Percentiles rank a stretch among this genome's conserved stretches.
Conservation (phyloP, 2,888 invertebrate species). For the Cotesia congregata region DNA sequence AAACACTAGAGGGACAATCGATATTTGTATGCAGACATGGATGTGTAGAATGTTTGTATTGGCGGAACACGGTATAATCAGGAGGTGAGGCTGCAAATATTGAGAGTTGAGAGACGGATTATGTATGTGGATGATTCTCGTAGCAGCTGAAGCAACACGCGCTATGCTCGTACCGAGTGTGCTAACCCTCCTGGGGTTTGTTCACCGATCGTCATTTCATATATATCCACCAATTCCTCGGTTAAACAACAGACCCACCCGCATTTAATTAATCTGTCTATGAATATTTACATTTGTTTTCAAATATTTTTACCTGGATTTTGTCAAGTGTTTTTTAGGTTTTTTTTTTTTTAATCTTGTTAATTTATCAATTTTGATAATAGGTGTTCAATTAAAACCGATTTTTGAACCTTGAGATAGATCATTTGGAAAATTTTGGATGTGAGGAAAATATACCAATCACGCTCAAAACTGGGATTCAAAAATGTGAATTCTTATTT, state of each 20-base stretch:
- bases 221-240: constrained; percentile 15
- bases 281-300: constrained; percentile 26
- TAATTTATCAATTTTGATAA: not conserved
- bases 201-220: constrained; percentile 33
- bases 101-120: constrained; percentile 49
- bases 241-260: constrained; percentile 29
- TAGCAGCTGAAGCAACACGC: constrained; percentile 48
- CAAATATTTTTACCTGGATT: not conserved
- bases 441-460: too few relatives aligned
- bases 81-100: constrained; percentile 48
- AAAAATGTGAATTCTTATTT: too few relatives aligned
- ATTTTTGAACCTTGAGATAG: not conserved
- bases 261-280: constrained; percentile 27
- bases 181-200: constrained; percentile 28
- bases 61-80: constrained; percentile 45
- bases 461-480: too few relatives aligned
- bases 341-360: not conserved
- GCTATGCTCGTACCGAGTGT: constrained; percentile 29
- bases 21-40: constrained; percentile 35
- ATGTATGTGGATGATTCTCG: constrained; percentile 45
- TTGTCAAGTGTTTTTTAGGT: not conserved
- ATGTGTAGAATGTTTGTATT: constrained; percentile 46
- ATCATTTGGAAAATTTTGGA: not conserved
- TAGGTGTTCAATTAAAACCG: not conserved
- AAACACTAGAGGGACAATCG: constrained; percentile 33